Evolutionary conservation across 1,140 invertebrate species (phyloP).

Genomic region (Watersipora subatra): DNA sequence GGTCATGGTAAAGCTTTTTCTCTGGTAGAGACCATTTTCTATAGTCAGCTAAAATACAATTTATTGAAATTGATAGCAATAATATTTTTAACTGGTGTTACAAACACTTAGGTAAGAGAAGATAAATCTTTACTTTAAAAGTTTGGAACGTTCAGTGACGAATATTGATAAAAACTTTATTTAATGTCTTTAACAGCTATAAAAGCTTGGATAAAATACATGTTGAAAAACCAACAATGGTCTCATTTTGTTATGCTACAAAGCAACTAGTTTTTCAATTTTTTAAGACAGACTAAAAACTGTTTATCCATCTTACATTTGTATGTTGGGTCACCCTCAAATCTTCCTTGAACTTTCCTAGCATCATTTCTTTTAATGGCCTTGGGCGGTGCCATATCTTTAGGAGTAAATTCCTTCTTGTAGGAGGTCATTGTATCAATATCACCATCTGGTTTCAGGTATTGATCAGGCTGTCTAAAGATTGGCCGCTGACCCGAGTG

Average conservation of each 20-base stretch:
- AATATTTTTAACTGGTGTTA: background rate
- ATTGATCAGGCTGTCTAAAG: slow-evolving; percentile 22
- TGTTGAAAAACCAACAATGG: too few species aligned
- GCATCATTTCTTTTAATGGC: slow-evolving; percentile 25
- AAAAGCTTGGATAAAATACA: too few species aligned
- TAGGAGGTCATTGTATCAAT: slow-evolving; percentile 37
- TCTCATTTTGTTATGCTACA: too few species aligned
- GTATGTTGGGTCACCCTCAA: slow-evolving; percentile 41
- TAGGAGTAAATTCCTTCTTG: slow-evolving; percentile 35
- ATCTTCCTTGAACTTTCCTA: slow-evolving; percentile 23
- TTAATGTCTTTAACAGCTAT: too few species aligned
- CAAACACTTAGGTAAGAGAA: too few species aligned
- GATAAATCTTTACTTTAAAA: too few species aligned
- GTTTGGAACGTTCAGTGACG: too few species aligned
- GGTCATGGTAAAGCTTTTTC: slow-evolving; percentile 11
- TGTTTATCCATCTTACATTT: too few species aligned
- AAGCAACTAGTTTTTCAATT: too few species aligned
- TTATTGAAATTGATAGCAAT: background rate
- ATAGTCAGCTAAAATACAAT: slow-evolving; percentile 31
- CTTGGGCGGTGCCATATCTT: slow-evolving; percentile 22
- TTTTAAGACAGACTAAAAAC: too few species aligned
- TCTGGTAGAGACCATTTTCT: slow-evolving; percentile 29
- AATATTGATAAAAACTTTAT: too few species aligned
- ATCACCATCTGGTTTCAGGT: slow-evolving; percentile 28
- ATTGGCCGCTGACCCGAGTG: slow-evolving; percentile 26